Base-by-base conservation (phyloP, 2,888 invertebrate genomes). In the Tenthredo distinguenda region DNA sequence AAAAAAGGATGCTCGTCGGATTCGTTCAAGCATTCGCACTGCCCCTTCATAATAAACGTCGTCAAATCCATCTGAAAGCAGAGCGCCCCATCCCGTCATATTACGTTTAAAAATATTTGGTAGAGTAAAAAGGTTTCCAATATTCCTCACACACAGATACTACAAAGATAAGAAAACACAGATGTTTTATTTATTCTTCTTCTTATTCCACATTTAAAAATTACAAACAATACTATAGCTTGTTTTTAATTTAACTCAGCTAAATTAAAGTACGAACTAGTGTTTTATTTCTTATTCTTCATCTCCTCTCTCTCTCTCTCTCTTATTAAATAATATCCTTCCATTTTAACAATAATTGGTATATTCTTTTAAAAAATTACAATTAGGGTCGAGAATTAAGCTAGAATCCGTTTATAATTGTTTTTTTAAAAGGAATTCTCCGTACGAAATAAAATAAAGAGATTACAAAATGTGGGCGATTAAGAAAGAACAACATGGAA, bases 21-120 rank as follows among this genome's bases (percentile, higher is more conserved):
- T 93, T 99, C 99, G 93, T 99, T 99, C 87, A 99, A 94, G 93
- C 99, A 99, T 94, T 99, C 99, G 94, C 99, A 98, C 90, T 98
- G 97, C 87, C 96, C 95, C 94, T 98, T 98, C 87, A 96, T 95
- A 87, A 99, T 97, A 91, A 99, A 98, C 68, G 97, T 96, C 62
- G 94, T 94, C 85, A 99, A 94, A 93, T 99, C 99, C 97, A 99
- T 97, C 98, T 99, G 94, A 47, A 95, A 94, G 87, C 86, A 74
- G 55, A 58, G 58, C 37, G 10, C 18, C 10, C 12, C 6, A 12
- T 77, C 37, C 76, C 76, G 26, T 76, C 47, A 40, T 2, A 18
- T 26, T n/a, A 34, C 4, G 0, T 21, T n/a, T 21, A 12, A 43
- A 21, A 43, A 21, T 74, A 74, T 31, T 72, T 72, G 71, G 40